A percentile compares a stretch with the other conserved stretches of the same genome.
Conservation (phyloP, 2,888 invertebrate species). For the Dasysyrphus tricinctus region DNA sequence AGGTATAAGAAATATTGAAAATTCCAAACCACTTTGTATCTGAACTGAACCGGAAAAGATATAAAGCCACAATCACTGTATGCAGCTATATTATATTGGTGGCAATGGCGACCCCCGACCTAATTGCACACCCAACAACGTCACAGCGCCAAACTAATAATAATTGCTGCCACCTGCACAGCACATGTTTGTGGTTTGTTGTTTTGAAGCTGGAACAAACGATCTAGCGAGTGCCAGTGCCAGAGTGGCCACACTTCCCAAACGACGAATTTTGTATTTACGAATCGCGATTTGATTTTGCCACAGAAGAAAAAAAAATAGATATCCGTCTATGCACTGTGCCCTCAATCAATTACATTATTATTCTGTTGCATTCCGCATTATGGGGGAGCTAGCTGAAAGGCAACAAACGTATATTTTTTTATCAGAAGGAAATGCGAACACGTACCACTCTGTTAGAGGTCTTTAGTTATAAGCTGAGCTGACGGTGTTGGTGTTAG, state of each 20-base stretch:
- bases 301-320: not conserved
- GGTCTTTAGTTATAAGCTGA: not conserved
- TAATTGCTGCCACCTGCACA: slow-evolving; percentile 72
- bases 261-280: slow-evolving; percentile 39
- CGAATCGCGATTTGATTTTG: slow-evolving; percentile 27
- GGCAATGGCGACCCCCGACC: slow-evolving; percentile 63
- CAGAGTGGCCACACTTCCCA: slow-evolving; percentile 62
- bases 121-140: slow-evolving; percentile 69
- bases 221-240: slow-evolving; percentile 47
- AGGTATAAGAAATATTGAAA: not conserved
- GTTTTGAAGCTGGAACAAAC: slow-evolving; percentile 40
- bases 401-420: slow-evolving; percentile 5
- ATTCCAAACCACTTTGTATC: slow-evolving; percentile 51
- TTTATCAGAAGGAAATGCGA: slow-evolving; percentile 55
- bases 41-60: slow-evolving; percentile 72
- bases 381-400: slow-evolving; percentile 43
- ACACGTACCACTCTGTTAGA: slow-evolving; percentile 42
- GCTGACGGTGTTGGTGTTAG: not conserved
- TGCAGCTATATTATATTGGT: slow-evolving; percentile 19
- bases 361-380: slow-evolving; percentile 67
- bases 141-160: slow-evolving; percentile 44
- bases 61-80: slow-evolving; percentile 51
- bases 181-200: slow-evolving; percentile 31
- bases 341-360: slow-evolving; percentile 66
- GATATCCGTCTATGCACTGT: slow-evolving; percentile 58